These are phyloP conservation scores for Octomys mimax DNA, from an alignment of 2,797 vertebrate species.

Conservation along the genomic window DNA sequence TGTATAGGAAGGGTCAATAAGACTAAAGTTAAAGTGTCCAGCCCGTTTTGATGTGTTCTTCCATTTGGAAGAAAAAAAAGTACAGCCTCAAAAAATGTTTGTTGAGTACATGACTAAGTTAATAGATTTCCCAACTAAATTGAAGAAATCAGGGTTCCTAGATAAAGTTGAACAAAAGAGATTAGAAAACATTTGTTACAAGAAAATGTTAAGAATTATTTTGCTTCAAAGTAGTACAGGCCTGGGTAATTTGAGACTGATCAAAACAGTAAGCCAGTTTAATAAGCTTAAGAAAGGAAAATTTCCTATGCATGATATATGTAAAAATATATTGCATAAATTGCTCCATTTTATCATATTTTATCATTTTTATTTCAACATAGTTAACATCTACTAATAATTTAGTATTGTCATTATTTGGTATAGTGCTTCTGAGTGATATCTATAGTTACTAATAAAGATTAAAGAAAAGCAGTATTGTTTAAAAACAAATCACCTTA, in stretches of 20 bases:
- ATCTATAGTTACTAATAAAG: background rate
- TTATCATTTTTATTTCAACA: conserved; percentile 34
- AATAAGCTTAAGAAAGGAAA: conserved; percentile 24
- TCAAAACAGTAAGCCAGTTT: background rate
- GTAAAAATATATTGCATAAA: background rate
- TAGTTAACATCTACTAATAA: conserved; percentile 20
- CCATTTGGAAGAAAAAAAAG: conserved; percentile 7
- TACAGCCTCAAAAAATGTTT: conserved; percentile 23
- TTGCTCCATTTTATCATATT: conserved; percentile 44
- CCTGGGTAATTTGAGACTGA: conserved; percentile 44
- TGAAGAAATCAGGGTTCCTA: conserved; percentile 5
- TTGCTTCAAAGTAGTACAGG: conserved; percentile 40
- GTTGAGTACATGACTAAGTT: background rate
- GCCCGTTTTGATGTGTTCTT: background rate
- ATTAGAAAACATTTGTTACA: background rate
- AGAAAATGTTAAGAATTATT: conserved; percentile 39
- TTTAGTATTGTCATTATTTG: conserved; percentile 44
- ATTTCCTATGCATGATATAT: conserved; percentile 20
- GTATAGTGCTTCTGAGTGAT: conserved; percentile 6
- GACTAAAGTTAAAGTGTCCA: background rate
- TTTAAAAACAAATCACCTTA: conserved; percentile 30
- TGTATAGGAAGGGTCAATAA: background rate
- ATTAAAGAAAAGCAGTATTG: conserved; percentile 40
- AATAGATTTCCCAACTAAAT: conserved; percentile 24
- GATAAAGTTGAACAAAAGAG: conserved; percentile 52